Percentiles rank a stretch among this genome's conserved stretches.
Conservation (phyloP, 2,113 vertebrate genomes). For the Parotia lawesii region DNA sequence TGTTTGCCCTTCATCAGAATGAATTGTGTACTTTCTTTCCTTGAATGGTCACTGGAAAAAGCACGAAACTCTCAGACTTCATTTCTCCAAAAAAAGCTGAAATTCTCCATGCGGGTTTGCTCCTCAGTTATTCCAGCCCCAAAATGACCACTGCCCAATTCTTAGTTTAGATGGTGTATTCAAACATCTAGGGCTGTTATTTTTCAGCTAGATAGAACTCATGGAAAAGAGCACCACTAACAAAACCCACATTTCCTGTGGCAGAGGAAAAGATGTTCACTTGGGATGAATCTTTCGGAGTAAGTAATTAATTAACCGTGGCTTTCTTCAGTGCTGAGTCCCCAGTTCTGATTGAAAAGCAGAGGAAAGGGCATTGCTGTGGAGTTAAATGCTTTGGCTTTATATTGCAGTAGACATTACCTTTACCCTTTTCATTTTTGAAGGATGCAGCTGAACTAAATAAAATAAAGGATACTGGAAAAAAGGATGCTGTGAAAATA, state of each 20-base stretch:
- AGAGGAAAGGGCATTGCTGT: not conserved
- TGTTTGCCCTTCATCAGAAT: not conserved
- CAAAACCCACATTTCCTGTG: not conserved
- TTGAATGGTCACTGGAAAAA: not conserved
- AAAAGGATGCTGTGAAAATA: not conserved
- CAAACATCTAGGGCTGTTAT: not conserved
- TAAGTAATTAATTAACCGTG: not conserved
- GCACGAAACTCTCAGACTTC: not conserved
- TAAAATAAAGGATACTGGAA: not conserved
- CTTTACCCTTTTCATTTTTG: not conserved
- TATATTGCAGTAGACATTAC: not conserved
- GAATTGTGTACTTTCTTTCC: not conserved
- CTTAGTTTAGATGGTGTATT: not conserved
- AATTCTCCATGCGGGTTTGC: not conserved
- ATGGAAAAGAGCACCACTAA: not conserved
- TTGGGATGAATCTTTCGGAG: not conserved
- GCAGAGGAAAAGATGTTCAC: not conserved
- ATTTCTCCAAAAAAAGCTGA: not conserved
- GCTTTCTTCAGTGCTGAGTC: not conserved
- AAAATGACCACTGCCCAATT: not conserved
- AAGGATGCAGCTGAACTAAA: not conserved
- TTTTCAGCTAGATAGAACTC: not conserved
- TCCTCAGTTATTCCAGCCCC: not conserved
- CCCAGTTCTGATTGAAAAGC: not conserved
- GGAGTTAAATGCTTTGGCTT: not conserved